These are phyloP conservation scores for Girardinus metallicus DNA, from an alignment of 2,797 vertebrate genomes.

Conservation along the genomic window DNA sequence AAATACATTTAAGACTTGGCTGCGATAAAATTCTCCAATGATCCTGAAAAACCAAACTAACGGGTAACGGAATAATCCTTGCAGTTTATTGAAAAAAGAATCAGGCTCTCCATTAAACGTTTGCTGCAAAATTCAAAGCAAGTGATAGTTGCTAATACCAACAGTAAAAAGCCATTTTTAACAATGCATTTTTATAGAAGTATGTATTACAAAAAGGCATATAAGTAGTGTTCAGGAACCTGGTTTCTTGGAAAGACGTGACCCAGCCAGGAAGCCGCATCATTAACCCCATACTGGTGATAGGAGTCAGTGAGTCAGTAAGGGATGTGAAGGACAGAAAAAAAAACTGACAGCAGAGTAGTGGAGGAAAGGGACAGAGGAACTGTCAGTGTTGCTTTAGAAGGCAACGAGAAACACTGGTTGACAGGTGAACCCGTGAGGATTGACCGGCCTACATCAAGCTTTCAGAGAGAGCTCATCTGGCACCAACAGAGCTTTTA, in stretches of 20 bases:
- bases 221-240: background rate
- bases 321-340: constrained; percentile 57
- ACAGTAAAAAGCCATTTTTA: background rate
- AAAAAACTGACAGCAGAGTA: constrained; percentile 67
- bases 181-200: background rate
- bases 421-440: constrained; percentile 84
- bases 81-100: background rate
- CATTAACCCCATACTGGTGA: constrained; percentile 61
- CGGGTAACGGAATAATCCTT: constrained; percentile 18
- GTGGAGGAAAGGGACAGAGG: constrained; percentile 60
- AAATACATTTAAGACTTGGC: constrained; percentile 26
- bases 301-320: constrained; percentile 40
- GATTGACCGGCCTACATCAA: constrained; percentile 81
- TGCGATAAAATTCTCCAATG: constrained; percentile 33
- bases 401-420: constrained; percentile 70
- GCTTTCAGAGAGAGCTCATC: constrained; percentile 82
- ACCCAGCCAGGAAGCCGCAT: constrained; percentile 34
- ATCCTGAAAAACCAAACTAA: constrained; percentile 23
- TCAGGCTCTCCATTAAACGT: background rate
- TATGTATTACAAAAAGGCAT: background rate
- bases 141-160: background rate
- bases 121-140: background rate
- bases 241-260: constrained; percentile 30
- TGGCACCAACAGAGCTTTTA: constrained; percentile 75
- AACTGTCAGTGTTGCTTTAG: constrained; percentile 79